Base-by-base conservation (phyloP, 2,797 vertebrate species). In the Alca torda region DNA sequence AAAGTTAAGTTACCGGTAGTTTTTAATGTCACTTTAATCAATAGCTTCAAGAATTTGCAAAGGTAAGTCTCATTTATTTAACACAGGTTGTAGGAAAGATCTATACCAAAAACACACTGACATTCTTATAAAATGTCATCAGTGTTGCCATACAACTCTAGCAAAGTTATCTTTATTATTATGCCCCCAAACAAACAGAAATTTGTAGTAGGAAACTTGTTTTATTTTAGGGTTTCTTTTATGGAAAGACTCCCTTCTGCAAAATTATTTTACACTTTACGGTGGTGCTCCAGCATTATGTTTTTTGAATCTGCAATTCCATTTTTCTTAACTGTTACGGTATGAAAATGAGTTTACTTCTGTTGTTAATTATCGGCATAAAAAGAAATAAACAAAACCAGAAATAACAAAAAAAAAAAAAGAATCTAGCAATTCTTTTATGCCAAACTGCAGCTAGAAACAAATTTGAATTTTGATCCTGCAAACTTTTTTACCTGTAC, bases 401-500 rank as follows among this genome's bases (percentile, higher is more conserved):
- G 53, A 89, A 88, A 90, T 46, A 46, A 78, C 50, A 28, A 51
- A 13, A 61, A 64, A 84, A 83, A 50, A 54, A 63, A 7, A 26
- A 41, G 39, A 45, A 45, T 84, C 61, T 86, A 84, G 50, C 70
- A 87, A 90, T 72, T 92, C 61, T 81, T 90, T 72, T 75, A 93
- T 31, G 74, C 67, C 84, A 94, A 95, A 91, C 70, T 93, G 33
- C 51, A 92, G 63, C 87, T 87, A 46, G 67, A 87, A 92, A 93
- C 54, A 95, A 75, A 60, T 79, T 46, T 65, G 33, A 84, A 82
- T 84, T 92, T 89, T 87, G 63, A 95, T 89, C 91, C 84, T 91
- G 70, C 61, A 73, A 92, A 87, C 70, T 72, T 89, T 89, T 91
- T 80, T 91, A 97, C 79, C 87, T 95, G 90, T 93, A 83, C 89